A percentile compares a stretch with the other conserved stretches of the same genome.
Evolutionary conservation across 2,113 vertebrate genomes (phyloP).

Genomic region (Zosterops pallidus): DNA sequence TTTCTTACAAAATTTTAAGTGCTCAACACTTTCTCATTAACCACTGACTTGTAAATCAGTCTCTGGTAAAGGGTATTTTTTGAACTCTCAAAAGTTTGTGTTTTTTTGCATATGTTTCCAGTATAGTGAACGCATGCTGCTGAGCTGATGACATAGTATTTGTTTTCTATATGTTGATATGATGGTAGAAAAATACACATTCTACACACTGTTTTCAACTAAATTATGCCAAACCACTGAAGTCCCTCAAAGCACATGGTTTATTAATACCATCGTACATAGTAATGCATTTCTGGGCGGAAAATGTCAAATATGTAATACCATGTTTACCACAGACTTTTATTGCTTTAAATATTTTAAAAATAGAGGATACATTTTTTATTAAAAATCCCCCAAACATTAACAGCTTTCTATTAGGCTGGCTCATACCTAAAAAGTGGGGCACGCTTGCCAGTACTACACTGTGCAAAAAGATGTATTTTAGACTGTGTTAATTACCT

Average conservation of each 20-base stretch:
- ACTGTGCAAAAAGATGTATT: constrained; percentile 11
- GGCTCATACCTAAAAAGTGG: constrained; percentile 21
- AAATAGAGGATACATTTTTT: constrained; percentile 58
- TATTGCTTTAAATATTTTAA: constrained; percentile 68
- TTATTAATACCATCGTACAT: constrained; percentile 73
- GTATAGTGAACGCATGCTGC: constrained; percentile 31
- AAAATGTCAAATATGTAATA: constrained; percentile 73
- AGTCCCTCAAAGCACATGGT: constrained; percentile 70
- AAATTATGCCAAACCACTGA: constrained; percentile 67
- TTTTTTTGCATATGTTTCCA: constrained; percentile 55
- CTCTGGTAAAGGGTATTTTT: constrained; percentile 61
- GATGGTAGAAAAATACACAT: constrained; percentile 42
- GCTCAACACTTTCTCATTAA: constrained; percentile 57
- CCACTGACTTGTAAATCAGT: constrained; percentile 58
- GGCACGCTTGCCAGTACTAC: constrained; percentile 3
- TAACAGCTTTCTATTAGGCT: constrained; percentile 53
- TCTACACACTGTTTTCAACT: constrained; percentile 59
- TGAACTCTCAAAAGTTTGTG: constrained; percentile 75
- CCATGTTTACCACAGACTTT: constrained; percentile 66
- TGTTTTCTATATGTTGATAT: constrained; percentile 64
- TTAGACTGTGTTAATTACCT: neutral
- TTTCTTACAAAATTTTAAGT: constrained; percentile 51
- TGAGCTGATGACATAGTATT: constrained; percentile 53
- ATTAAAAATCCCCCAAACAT: constrained; percentile 60
- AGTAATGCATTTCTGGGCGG: constrained; percentile 70